Base-by-base conservation (phyloP, 2,888 invertebrate species). In the Lacanobia wlatinum region DNA sequence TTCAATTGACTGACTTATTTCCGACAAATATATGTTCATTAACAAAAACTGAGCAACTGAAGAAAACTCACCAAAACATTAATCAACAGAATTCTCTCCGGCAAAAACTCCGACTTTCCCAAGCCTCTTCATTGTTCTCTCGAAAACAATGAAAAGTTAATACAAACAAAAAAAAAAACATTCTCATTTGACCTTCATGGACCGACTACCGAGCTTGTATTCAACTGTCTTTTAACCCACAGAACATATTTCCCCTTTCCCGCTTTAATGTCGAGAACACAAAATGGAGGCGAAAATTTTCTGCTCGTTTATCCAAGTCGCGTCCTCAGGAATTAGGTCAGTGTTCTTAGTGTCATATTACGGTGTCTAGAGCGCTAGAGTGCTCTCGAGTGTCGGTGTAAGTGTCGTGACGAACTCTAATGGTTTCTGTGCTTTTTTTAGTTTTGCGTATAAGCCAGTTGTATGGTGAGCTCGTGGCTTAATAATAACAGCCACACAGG, bases 301-400 rank as follows among this genome's bases (percentile, higher is more conserved):
- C 16, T 14, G 23, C 66, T 56, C 69, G 68, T 73, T 80, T 77
- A 70, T 66, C 28, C 65, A 65, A 60, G 46, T 28, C 55, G 50
- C 40, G 28, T 74, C 55, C 61, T 63, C 10, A 34, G 58, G 64
- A 87, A 80, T 80, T 76, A 63, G 87, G 87, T 84, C 87, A 84
- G 67, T 58, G 65, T 61, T 72, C 75, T 80, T 80, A 84, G 78
- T 78, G 82, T 80, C 84, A 56, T 77, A 74, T 86, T 81, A 84
- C 79, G 65, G 84, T 68, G 78, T 77, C 80, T 74, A 68, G 72
- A 76, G 74, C 61, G 23, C 23, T 46, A 40, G 71, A 80, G 69
- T 28, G 73, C 78, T 76, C 78, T 82, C 46, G 34, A 63, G 66
- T 75, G 72, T 18, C 72, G 46, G 62, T 52, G 64, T 66, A 59